Evolutionary conservation across 2,797 vertebrate genomes (phyloP).

Genomic region (Rhinoraja longicauda): DNA sequence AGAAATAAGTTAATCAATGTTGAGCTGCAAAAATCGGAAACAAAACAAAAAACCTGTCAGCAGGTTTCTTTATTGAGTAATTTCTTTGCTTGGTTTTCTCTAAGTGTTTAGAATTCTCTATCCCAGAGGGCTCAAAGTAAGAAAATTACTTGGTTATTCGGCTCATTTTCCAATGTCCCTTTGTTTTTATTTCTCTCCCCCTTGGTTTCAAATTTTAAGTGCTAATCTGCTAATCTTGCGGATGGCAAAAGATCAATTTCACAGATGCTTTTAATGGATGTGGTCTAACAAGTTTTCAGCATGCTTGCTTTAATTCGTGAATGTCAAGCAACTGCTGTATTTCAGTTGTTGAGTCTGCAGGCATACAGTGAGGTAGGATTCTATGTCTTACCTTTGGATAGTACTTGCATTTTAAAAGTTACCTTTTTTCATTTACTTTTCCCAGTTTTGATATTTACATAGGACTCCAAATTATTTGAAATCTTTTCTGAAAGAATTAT

Average conservation of each 20-base stretch:
- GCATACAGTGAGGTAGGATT: neutral
- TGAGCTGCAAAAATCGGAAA: neutral
- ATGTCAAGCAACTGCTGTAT: neutral
- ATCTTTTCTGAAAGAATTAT: neutral
- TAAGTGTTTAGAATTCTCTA: neutral
- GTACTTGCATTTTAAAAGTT: neutral
- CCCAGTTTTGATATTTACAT: neutral
- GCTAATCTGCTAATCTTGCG: neutral
- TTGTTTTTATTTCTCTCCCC: neutral
- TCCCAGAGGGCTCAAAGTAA: neutral
- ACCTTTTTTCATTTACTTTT: neutral
- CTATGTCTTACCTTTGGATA: neutral
- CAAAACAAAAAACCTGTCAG: neutral
- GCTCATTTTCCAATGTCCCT: neutral
- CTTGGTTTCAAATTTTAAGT: neutral
- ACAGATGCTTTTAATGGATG: neutral
- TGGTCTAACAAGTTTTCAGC: neutral
- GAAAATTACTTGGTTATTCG: neutral
- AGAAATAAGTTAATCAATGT: neutral
- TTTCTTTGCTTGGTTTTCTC: too few relatives aligned
- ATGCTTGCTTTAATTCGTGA: neutral
- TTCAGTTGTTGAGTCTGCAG: neutral
- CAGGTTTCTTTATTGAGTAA: neutral
- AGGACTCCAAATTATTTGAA: neutral
- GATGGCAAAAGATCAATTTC: neutral